Evolutionary conservation across 2,888 invertebrate genomes (phyloP).

Genomic region (Oscheius onirici): DNA sequence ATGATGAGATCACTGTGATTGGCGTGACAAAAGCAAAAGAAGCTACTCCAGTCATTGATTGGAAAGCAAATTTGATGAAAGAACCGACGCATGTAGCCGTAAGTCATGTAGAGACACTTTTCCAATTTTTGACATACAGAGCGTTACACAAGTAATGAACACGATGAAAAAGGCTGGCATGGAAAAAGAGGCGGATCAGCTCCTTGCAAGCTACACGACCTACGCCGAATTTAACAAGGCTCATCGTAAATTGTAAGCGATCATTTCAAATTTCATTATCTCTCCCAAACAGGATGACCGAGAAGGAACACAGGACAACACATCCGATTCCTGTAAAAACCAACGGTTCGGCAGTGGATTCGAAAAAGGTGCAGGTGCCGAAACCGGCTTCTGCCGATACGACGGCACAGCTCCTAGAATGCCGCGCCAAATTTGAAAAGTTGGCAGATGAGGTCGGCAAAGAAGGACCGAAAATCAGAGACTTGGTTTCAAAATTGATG

Average conservation of each 20-base stretch:
- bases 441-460: neutral
- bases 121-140: neutral
- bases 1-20: neutral
- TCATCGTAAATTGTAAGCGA: neutral
- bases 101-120: too few species aligned
- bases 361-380: neutral
- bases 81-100: neutral
- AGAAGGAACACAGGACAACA: neutral
- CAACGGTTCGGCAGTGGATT: too few species aligned
- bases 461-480: neutral
- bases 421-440: neutral
- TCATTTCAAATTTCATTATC: neutral
- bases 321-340: neutral
- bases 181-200: neutral
- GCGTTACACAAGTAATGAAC: neutral
- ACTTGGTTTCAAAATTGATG: neutral
- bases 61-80: neutral
- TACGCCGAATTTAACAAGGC: slow-evolving; percentile 4
- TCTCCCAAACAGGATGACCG: neutral
- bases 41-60: neutral
- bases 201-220: neutral
- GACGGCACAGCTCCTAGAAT: neutral
- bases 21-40: neutral
- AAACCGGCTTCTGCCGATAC: neutral
- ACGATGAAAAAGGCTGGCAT: neutral